These are phyloP conservation scores for Bhutanitis thaidina DNA, from an alignment of 2,888 invertebrate genomes.

Conservation along the genomic window DNA sequence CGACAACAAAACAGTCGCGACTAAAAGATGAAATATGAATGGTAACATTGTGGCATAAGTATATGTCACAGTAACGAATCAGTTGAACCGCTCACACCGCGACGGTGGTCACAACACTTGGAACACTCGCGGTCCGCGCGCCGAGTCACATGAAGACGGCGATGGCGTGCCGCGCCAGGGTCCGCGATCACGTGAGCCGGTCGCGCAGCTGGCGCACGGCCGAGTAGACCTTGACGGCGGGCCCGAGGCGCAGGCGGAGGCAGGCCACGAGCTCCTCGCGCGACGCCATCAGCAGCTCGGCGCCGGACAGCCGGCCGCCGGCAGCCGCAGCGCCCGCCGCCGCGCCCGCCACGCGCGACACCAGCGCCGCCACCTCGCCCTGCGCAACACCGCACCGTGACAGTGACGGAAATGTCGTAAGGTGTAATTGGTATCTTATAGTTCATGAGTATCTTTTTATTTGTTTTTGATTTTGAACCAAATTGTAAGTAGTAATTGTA, in stretches of 20 bases:
- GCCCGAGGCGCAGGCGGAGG: slow-evolving; percentile 89
- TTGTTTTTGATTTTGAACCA: too few species aligned
- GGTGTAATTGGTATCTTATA: too few species aligned
- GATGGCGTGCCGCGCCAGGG: slow-evolving; percentile 22
- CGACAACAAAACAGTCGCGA: too few species aligned
- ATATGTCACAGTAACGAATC: too few species aligned
- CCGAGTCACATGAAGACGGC: slow-evolving; percentile 18
- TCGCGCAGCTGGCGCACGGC: slow-evolving; percentile 54
- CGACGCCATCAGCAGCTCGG: slow-evolving; percentile 89
- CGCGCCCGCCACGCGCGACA: slow-evolving; percentile 49
- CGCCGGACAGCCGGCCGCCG: slow-evolving; percentile 85
- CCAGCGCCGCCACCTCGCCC: slow-evolving; percentile 50
- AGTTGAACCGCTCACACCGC: too few species aligned
- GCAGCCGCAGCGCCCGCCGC: slow-evolving; percentile 49
- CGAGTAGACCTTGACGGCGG: slow-evolving; percentile 87
- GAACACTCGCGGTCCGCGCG: too few species aligned
- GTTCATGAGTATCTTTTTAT: too few species aligned
- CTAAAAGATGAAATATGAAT: too few species aligned
- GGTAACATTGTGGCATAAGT: too few species aligned
- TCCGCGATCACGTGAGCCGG: slow-evolving; percentile 38
- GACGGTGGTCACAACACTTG: too few species aligned
- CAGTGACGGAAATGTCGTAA: too few species aligned
- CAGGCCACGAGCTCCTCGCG: slow-evolving; percentile 89
- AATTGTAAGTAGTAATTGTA: too few species aligned
- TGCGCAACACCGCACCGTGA: slow-evolving; percentile 26